Base-by-base conservation (phyloP, 1,140 invertebrate species). In the Daktulosphaira vitifoliae region DNA sequence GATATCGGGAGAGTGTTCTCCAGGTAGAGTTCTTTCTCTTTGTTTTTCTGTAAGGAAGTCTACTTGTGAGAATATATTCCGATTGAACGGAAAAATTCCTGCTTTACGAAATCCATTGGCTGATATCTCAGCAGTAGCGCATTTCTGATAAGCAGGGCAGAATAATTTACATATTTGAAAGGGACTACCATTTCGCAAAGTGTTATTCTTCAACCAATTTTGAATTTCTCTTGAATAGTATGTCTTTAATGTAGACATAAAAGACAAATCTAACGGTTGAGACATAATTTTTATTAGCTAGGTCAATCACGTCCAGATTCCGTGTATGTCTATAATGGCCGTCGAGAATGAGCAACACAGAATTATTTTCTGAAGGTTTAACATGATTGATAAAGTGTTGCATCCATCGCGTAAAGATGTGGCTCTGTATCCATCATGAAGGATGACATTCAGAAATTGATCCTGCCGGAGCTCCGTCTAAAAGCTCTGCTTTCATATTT, bases 261-360 rank as follows among this genome's bases (percentile, higher is more conserved):
- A 72, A 38, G 68, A 67, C 9, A 75, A 71, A 68, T 77, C 76
- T 7, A 77, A 68, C 11, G 75, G 74, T 65, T 78, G 76, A 9
- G 29, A 54, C 51, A 29, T 23, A 18, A 53, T 66, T 52, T 9
- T 65, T 29, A 5, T 26, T 3, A 3, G 62, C 62, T 15, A 65
- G 5, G 8, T 65, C 23, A 25, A 66, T 65, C 9, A 65, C 22
- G 18, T 68, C 54, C 9, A 67, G 8, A 48, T 70, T 70, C 26
- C 64, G n/a, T 62, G 65, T 62, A 23, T 74, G 73, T 23, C 71
- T 72, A 59, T 67, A 50, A 68, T 74, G 71, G 0, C 72, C 73
- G 70, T 74, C 71, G 37, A 74, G 48, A 29, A 74, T 42, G n/a
- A 74, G 65, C 52, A 73, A 68, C 1, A 73, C 71, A 23, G 65